Evolutionary conservation across 2,888 invertebrate genomes (phyloP), one percentile per base, ranked within the genome.

Genomic region (Habrosyne pyritoides): DNA sequence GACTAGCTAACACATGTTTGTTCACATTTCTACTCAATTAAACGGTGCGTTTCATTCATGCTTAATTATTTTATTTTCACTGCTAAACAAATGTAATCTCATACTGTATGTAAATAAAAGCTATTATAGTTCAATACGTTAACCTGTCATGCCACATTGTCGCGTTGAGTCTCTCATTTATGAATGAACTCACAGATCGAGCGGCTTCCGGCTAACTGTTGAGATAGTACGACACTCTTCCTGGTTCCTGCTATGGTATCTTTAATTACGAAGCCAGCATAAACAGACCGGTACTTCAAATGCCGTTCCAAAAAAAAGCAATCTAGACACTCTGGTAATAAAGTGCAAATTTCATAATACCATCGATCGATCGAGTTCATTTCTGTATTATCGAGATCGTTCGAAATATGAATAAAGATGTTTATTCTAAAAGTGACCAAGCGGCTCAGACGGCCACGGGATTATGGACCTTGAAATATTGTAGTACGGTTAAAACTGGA

Each of bases 161-260:
- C 87, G 82, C 80, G 69, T 63, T 74, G 77, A 77, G 82, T 69
- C 75, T 75, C 80, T 86, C 89, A 84, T 91, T 92, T 91, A 91
- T 92, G 92, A 92, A 92, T 92, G 92, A 89, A 91, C 88, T 86
- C 86, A 88, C 90, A 89, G 92, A 92, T 90, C 91, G 88, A 83
- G 86, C 81, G 84, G 85, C 91, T 91, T 92, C 92, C 92, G 92
- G 91, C 87, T 91, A 90, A 86, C 91, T 87, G 91, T 91, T 85
- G 87, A 91, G 91, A 92, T 92, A 92, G 91, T 92, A 91, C 92
- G 90, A 89, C 88, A 86, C 91, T 91, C 90, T 92, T 92, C 92
- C 92, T 91, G 89, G 91, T 92, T 91, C 91, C 92, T 91, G 90
- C 87, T 86, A 87, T 87, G 89, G 88, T 88, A 87, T 91, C 89